Conservation (phyloP, 1,140 invertebrate species). For the Drosophila persimilis region DNA sequence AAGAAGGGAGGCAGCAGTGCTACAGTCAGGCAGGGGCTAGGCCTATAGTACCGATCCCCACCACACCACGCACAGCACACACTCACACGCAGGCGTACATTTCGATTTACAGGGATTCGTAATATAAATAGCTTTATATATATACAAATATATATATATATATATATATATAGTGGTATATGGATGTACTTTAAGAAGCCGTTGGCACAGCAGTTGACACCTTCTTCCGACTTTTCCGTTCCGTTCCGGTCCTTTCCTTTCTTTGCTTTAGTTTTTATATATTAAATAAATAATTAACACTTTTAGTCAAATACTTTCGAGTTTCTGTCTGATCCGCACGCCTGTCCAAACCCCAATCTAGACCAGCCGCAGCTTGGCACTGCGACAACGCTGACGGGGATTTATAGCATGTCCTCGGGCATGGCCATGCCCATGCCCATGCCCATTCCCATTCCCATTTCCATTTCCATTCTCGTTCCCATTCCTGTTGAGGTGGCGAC, state of each 20-base stretch:
- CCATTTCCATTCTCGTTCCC: background rate
- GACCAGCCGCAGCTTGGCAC: conserved; percentile 42
- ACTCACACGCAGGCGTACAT: background rate
- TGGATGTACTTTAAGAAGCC: conserved; percentile 3
- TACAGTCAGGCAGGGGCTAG: no score
- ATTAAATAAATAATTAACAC: conserved; percentile 75
- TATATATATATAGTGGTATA: conserved; percentile 14
- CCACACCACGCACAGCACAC: background rate
- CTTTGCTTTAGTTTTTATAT: conserved; percentile 22
- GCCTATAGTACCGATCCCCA: no score
- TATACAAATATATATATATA: conserved; percentile 20
- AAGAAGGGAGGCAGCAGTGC: no score
- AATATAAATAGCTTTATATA: conserved; percentile 33
- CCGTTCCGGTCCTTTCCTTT: no score
- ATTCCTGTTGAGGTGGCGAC: conserved; percentile 2
- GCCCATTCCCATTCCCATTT: background rate
- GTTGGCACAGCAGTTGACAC: background rate
- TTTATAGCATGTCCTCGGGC: background rate
- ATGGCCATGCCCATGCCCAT: background rate
- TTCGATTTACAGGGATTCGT: conserved; percentile 3
- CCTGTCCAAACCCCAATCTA: background rate
- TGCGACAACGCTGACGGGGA: conserved; percentile 25
- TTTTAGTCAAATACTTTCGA: conserved; percentile 52
- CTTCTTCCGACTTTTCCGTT: no score
- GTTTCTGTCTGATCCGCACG: background rate